Percentiles rank a stretch among this genome's conserved stretches.
phyloP scores from a whole-genome alignment of 2,113 vertebrate genomes.

The Empidonax traillii region DNA sequence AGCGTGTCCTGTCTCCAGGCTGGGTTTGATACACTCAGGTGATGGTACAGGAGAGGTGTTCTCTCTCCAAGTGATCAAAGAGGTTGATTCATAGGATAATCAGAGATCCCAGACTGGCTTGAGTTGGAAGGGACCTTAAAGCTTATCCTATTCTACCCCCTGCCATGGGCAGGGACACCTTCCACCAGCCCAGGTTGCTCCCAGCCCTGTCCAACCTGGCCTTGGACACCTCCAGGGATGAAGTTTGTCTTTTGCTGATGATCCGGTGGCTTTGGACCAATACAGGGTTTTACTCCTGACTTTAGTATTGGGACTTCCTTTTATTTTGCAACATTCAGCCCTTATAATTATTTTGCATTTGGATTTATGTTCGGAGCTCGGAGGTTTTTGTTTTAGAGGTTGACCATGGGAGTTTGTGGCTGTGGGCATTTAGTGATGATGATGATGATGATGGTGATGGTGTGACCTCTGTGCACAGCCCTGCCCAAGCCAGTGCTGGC shows the following conservation, averaged over 20 bases:
- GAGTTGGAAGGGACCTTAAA: background rate
- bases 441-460: no score
- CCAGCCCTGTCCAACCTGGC: background rate
- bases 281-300: background rate
- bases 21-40: background rate
- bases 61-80: background rate
- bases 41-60: background rate
- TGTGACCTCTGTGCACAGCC: background rate
- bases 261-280: background rate
- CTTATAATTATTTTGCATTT: background rate
- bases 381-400: background rate
- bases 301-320: background rate
- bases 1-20: fast-evolving
- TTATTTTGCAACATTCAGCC: background rate
- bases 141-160: background rate
- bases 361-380: background rate
- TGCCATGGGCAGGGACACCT: background rate
- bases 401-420: fast-evolving
- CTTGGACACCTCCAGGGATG: fast-evolving
- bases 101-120: background rate
- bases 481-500: fast-evolving
- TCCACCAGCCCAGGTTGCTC: background rate
- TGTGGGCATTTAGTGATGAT: background rate
- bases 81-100: background rate
- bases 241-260: background rate